Base-by-base conservation (phyloP, 2,113 vertebrate species). In the Gambusia holbrooki region DNA sequence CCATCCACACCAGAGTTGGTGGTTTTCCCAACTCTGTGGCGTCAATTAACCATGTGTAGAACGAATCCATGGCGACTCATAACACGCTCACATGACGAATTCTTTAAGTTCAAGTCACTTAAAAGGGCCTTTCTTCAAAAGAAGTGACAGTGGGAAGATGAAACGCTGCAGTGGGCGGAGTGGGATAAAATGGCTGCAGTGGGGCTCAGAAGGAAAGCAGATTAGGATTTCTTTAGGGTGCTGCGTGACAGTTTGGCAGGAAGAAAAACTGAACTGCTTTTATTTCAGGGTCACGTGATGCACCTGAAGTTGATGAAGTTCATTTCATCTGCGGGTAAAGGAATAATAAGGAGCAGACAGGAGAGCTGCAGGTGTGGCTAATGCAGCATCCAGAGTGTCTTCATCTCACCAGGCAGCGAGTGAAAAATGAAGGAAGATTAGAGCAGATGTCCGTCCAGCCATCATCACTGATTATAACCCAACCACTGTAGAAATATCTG, bases 31-130 rank as follows among this genome's bases (percentile, higher is more conserved):
- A 37, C 35, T 37, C 35, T 37, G 71, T 84, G 84, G 80, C 67
- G 29, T 84, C 74, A 75, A 88, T 90, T 84, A 88, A 69, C 58
- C 69, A 29, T 28, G 81, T 73, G 82, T 66, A 81, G 54, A 65
- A 33, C 30, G 65, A 51, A 83, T 73, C 69, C 73, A 78, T 33
- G 32, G 77, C 65, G 54, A 51, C 28, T 51, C 27, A 71, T 63
- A 27, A 27, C 27, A 27, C 27, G 27, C 27, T 27, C 27, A 27
- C 64, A 73, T 62, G 66, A 79, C 75, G 40, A 76, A 77, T 82
- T 40, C 4, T 78, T 86, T 66, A 76, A 62, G 79, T 75, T 51
- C 79, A 27, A 19, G 69, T 71, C 37, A 35, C 35, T 84, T 61
- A 65, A 60, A 81, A 42, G 70, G 63, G 69, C 2, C 66, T 78